Evolutionary conservation across 2,797 vertebrate species (phyloP), one percentile per base, ranked within the genome.

Genomic region (Champsocephalus esox): DNA sequence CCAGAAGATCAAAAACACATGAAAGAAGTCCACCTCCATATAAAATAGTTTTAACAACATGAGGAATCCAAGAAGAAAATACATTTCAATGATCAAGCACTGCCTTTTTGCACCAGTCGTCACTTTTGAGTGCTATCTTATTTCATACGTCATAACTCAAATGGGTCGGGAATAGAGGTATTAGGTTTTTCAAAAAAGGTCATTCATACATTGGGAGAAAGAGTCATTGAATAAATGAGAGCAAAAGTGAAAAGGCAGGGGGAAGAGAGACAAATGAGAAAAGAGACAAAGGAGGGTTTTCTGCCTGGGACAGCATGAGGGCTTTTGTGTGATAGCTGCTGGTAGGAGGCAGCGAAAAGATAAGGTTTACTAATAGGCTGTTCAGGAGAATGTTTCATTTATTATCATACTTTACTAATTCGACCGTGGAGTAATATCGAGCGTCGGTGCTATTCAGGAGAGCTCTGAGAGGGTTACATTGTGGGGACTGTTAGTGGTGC

Each of bases 331-430:
- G 73, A 82, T 77, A 79, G 87, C 73, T 81, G 57, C 60, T 77
- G 88, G 80, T 77, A 78, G 89, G 89, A 85, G 84, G 80, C 70
- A 73, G 77, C 81, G 84, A 89, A 86, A 82, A 93, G 91, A 92
- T 92, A 83, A 90, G 87, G 76, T 88, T 83, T 83, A 75, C 87
- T 93, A 94, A 94, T 92, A 88, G 90, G 85, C 70, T 90, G 90
- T 87, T 92, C 86, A 89, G 87, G 70, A 84, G 78, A 85, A 85
- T 73, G 64, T 82, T 90, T 85, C 79, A 85, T 89, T 86, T 87
- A 84, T 89, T 85, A 85, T 88, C 85, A 77, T 80, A 87, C 82
- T 88, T 88, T 81, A 79, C 82, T 88, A 85, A 84, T 92, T 82
- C 49, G 70, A 72, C 62, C 80, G 34, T 44, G 66, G 61, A 80